Base-by-base conservation (phyloP, 2,797 vertebrate species). In the Enteromius treurensis region DNA sequence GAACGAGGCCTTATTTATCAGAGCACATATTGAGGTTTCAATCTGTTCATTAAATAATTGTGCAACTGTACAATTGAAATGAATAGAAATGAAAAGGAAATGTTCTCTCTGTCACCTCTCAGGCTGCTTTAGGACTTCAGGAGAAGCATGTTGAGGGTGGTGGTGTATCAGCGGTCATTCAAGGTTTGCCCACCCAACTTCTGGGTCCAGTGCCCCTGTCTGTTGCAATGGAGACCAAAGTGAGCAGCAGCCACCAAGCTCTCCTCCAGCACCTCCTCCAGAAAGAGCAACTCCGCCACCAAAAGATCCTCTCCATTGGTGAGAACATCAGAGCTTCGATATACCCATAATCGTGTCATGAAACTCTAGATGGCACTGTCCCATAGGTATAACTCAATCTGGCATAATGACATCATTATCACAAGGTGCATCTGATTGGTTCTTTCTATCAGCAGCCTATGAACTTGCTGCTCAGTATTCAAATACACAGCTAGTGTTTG, bases 251-350 rank as follows among this genome's bases (percentile, higher is more conserved):
- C 91, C 98, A 99, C 88, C 98, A 99, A 89, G 98, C 97, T 76
- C 97, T 99, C 51, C 95, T 99, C 87, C 98, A 99, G 76, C 98
- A 99, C 91, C 95, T 99, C 81, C 94, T 99, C 80, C 90, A 99
- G 93, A 99, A 98, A 91, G 97, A 99, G 89, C 98, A 99, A 91
- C 97, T 98, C 94, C 95, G 97, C 81, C 97, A 99, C 86, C 97
- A 99, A 89, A 99, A 98, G 93, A 96, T 98, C 84, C 95, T 99
- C 85, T 95, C 96, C 88, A 89, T 96, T 88, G 97, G 98, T 99
- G 94, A 95, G 91, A 79, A 45, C 10, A 53, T 77, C 17, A 51
- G n/a, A 70, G 10, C 4, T 51, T 51, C 3, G 26, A 68, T 58
- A 58, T 13, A 64, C 7, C n/a, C 10, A 58, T 4, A 58, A 23